Evolutionary conservation across 2,797 vertebrate genomes (phyloP).

Genomic region (Tinamus major): DNA sequence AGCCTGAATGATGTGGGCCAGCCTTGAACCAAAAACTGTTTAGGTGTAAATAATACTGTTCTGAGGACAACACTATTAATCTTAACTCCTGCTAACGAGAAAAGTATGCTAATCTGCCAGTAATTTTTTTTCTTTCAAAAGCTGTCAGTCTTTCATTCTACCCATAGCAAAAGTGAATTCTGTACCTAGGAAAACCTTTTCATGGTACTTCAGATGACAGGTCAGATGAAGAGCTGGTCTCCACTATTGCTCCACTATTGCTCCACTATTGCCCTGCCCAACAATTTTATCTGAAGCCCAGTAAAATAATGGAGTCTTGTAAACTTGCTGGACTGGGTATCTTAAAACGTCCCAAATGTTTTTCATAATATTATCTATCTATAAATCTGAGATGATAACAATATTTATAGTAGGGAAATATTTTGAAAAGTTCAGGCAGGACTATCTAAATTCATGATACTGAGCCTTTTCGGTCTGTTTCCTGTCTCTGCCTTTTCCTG

Average conservation of each 20-base stretch:
- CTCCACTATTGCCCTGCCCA: not conserved
- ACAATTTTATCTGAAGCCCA: not conserved
- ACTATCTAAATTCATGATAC: not conserved
- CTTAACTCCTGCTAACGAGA: not conserved
- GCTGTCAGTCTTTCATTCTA: not conserved
- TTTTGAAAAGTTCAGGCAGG: not conserved
- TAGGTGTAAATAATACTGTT: not conserved
- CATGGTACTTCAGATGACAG: not conserved
- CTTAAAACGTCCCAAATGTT: not conserved
- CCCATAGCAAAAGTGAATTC: not conserved
- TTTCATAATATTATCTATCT: not conserved
- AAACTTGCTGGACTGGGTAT: not conserved
- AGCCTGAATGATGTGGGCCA: not conserved
- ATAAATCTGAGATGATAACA: not conserved
- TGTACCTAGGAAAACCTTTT: not conserved
- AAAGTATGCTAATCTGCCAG: not conserved
- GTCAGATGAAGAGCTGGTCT: not conserved
- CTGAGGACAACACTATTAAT: not conserved
- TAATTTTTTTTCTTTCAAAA: not conserved
- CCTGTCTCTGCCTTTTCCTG: not conserved
- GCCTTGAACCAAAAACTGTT: not conserved
- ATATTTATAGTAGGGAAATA: not conserved
- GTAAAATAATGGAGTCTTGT: not conserved
- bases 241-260: not conserved
- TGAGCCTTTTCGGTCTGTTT: not conserved